Conservation (phyloP, 2,113 vertebrate genomes). For the Cochlearius cochlearius region DNA sequence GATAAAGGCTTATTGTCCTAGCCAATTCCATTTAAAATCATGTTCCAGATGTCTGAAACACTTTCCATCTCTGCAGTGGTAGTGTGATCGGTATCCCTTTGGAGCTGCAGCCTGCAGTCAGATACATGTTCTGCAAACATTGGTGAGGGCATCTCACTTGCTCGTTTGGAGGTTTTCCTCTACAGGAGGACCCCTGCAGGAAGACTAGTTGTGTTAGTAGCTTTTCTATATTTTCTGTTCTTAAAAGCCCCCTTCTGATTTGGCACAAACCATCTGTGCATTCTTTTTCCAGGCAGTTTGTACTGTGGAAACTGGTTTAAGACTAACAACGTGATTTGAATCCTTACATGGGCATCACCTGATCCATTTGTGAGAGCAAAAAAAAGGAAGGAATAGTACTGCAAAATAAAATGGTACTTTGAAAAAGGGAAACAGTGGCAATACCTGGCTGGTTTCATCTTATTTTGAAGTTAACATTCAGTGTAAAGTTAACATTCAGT, state of each 20-base stretch:
- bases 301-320: not conserved
- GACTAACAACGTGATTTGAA: not conserved
- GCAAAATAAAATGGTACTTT: not conserved
- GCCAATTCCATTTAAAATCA: not conserved
- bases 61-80: not conserved
- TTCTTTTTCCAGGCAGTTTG: not conserved
- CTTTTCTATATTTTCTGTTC: not conserved
- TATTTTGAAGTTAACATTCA: not conserved
- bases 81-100: not conserved
- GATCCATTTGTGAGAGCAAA: not conserved
- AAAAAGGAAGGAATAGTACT: not conserved
- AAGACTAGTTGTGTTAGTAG: not conserved
- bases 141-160: rapidly evolving
- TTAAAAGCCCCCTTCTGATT: not conserved
- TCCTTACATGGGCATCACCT: not conserved
- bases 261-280: not conserved
- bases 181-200: not conserved
- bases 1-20: not conserved
- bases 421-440: not conserved
- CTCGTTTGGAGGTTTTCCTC: not conserved
- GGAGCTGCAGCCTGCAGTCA: not conserved
- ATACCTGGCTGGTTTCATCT: not conserved
- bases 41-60: not conserved
- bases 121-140: not conserved
- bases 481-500: not conserved